Evolutionary conservation across 2,888 invertebrate genomes (phyloP), one percentile per base, ranked within the genome.

Genomic region (Mechanitis mazaeus): DNA sequence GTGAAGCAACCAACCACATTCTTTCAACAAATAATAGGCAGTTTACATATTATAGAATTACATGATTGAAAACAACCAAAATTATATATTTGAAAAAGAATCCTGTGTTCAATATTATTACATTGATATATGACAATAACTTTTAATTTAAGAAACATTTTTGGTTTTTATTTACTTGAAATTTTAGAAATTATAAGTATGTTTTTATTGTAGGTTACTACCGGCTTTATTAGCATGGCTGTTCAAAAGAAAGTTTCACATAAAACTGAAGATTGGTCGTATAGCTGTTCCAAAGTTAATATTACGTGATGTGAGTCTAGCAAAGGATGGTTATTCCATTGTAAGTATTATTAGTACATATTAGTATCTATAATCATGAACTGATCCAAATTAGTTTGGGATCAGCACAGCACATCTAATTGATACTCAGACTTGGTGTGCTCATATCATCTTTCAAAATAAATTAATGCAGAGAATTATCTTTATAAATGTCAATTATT

Each of bases 281-380:
- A 95, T 96, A 70, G 94, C 94, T n/a, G 89, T 96, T 60, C 95
- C 94, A 1, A 95, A 95, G 76, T 92, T 96, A 59, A 93, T 93
- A 72, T 85, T 97, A 28, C 94, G 94, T 79, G 95, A 97, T 91
- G 95, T 96, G 38, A 93, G 94, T 73, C 91, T 97, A 65, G 93
- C 94, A 59, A 95, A 95, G 84, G 95, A 94, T 90, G 95, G 95
- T 59, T 94, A 94, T 76, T 93, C 93, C 58, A 91, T 95, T 74
- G 95, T 95, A 91, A 92, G 93, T 69, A 64, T 59, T 56, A 33
- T 20, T n/a, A 46, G 11, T 50, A 11, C 28, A 7, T 31, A 9
- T 7, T 31, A n/a, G 28, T 50, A 11, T 3, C 3, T 31, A 28
- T 31, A 7, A 7, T 31, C 9, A 7, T 50, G 9, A 50, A 2